A percentile compares a stretch with the other conserved stretches of the same genome.
Evolutionary conservation across 1,140 invertebrate genomes (phyloP).

Genomic region (Vanessa tameamea): DNA sequence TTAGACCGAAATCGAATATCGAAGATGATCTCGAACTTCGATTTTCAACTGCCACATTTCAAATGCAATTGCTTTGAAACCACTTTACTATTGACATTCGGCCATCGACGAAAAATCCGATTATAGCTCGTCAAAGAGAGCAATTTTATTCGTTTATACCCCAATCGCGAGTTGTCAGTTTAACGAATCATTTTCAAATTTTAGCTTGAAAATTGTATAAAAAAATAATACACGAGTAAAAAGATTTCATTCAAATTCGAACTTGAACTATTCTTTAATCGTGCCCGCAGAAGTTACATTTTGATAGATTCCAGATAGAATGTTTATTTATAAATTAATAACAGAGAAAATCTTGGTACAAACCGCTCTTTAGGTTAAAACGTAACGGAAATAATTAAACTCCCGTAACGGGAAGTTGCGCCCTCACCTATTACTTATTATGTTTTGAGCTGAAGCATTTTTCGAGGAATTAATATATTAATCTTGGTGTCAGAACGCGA

Average conservation of each 20-base stretch:
- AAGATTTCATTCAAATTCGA: no score
- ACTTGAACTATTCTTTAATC: no score
- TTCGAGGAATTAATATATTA: no score
- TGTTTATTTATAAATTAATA: background rate
- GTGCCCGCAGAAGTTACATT: no score
- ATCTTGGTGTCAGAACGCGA: no score
- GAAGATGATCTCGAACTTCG: background rate
- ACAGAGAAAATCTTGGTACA: background rate
- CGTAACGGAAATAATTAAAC: background rate
- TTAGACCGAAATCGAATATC: background rate
- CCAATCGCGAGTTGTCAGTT: background rate
- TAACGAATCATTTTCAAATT: slow-evolving; percentile 2
- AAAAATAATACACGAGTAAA: no score
- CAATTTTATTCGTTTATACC: background rate
- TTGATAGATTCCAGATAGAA: background rate
- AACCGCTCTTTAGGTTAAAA: background rate
- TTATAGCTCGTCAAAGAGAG: slow-evolving; percentile 1
- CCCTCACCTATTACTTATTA: no score
- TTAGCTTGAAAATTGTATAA: background rate
- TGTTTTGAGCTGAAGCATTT: no score
- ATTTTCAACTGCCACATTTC: background rate
- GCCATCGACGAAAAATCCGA: slow-evolving; percentile 7
- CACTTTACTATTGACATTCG: background rate
- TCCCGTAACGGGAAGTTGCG: no score
- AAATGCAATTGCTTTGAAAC: background rate